Base-by-base conservation (phyloP, 2,797 vertebrate genomes). In the Poeciliopsis paucimaculata region DNA sequence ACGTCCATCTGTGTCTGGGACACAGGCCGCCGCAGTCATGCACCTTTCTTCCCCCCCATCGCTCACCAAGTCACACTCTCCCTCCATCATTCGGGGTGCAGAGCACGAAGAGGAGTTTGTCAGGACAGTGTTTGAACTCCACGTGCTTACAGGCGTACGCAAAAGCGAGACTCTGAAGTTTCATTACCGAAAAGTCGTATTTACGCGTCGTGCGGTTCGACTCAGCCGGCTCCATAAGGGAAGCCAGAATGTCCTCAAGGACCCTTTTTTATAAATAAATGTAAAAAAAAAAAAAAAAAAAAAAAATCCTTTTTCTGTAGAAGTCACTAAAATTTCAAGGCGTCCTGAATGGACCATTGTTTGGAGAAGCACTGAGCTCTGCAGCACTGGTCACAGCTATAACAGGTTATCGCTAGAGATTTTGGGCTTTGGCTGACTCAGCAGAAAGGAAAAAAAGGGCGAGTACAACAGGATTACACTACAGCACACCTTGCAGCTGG, bases 1-100 rank as follows among this genome's bases (percentile, higher is more conserved):
- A 89, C 83, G 84, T 89, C 92, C 91, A 92, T 95, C 92, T 94
- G 92, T 90, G 89, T 87, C 88, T 91, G 91, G 88, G 90, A 91
- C 91, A 90, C 90, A 80, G 86, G 90, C 80, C 88, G 89, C 92
- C 90, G 77, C 49, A 85, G 78, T 86, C 74, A 85, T 88, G 78
- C 68, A 80, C 87, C 82, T 79, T 76, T 55, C 84, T 76, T 72
- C 8, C 8, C 49, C 49, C 75, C 68, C 13, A 60, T 62, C 77
- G 0, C 77, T 85, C 72, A 72, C 77, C 64, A 45, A 82, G 66
- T 79, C 79, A 73, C 77, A 77, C 72, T 81, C 75, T 71, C 73
- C 34, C 70, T 45, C 62, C 49, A 72, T 75, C 76, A 82, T 72
- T 82, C 57, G 79, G 85, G 53, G 1, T 77, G 75, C 46, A 64